A percentile compares a stretch with the other conserved stretches of the same genome.
phyloP scores from a whole-genome alignment of 2,888 invertebrate species.

The Kuschelorhynchus macadamiae region DNA sequence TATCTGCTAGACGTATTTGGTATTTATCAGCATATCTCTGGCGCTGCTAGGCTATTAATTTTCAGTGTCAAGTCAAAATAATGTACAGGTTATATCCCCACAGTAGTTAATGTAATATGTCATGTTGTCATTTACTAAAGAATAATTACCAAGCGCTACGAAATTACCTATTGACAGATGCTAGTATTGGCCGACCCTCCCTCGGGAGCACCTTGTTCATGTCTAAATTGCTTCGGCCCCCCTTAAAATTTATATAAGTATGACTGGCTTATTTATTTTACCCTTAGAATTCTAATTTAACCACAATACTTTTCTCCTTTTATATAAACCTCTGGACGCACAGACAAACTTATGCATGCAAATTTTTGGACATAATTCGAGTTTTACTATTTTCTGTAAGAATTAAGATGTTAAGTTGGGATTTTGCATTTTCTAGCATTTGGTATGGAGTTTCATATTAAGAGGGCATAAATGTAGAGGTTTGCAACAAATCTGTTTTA shows the following conservation, averaged over 20 bases:
- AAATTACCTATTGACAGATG: constrained; percentile 67
- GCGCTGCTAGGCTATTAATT: constrained; percentile 46
- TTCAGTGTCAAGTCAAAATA: constrained; percentile 48
- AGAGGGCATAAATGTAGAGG: too few species aligned
- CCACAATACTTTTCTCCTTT: too few species aligned
- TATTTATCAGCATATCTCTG: constrained; percentile 39
- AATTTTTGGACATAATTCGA: too few species aligned
- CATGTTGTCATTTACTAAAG: constrained; percentile 67
- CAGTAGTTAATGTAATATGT: constrained; percentile 65
- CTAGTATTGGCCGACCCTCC: constrained; percentile 53
- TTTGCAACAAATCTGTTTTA: too few species aligned
- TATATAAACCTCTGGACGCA: too few species aligned
- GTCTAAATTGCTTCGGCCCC: constrained; percentile 29
- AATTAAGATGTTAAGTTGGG: too few species aligned
- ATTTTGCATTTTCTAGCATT: too few species aligned
- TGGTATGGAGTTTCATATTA: too few species aligned
- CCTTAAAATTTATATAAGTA: constrained; percentile 21
- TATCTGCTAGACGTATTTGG: constrained; percentile 31
- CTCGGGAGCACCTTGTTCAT: constrained; percentile 48
- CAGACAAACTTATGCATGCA: too few species aligned
- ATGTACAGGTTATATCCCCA: constrained; percentile 50
- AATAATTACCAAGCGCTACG: constrained; percentile 65
- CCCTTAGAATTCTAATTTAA: too few species aligned
- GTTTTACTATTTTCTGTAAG: too few species aligned
- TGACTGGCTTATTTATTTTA: constrained; percentile 5